phyloP scores from a whole-genome alignment of 1,140 invertebrate genomes.

The Ips nitidus region DNA sequence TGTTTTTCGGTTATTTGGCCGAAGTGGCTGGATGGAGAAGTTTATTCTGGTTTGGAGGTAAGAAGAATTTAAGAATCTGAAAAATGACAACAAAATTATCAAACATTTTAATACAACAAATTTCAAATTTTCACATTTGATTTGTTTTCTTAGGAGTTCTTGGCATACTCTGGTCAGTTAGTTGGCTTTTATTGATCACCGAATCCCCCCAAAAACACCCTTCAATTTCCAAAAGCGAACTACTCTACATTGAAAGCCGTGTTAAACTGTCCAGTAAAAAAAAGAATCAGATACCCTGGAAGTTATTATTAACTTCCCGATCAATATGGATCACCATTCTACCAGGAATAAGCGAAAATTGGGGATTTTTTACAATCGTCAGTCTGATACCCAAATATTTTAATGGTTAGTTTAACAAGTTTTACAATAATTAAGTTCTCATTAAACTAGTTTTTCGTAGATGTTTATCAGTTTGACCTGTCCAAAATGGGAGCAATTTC shows the following conservation, averaged over 20 bases:
- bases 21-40: conserved; percentile 5
- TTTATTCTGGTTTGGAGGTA: conserved; percentile 12
- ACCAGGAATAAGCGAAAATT: neutral
- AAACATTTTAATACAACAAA: neutral
- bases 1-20: conserved; percentile 1
- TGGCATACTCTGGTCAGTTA: neutral
- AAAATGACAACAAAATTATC: neutral
- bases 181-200: neutral
- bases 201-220: neutral
- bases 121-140: neutral
- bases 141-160: neutral
- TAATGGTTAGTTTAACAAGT: neutral
- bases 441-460: neutral
- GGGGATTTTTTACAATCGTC: neutral
- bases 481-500: neutral
- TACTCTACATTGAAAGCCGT: neutral
- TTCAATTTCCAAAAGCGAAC: neutral
- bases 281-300: neutral
- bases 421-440: neutral
- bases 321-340: neutral
- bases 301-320: neutral
- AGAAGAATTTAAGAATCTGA: neutral
- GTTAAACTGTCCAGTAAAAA: neutral
- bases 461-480: neutral
- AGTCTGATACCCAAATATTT: neutral